phyloP scores from a whole-genome alignment of 2,797 vertebrate species.

The Argentina silus region DNA sequence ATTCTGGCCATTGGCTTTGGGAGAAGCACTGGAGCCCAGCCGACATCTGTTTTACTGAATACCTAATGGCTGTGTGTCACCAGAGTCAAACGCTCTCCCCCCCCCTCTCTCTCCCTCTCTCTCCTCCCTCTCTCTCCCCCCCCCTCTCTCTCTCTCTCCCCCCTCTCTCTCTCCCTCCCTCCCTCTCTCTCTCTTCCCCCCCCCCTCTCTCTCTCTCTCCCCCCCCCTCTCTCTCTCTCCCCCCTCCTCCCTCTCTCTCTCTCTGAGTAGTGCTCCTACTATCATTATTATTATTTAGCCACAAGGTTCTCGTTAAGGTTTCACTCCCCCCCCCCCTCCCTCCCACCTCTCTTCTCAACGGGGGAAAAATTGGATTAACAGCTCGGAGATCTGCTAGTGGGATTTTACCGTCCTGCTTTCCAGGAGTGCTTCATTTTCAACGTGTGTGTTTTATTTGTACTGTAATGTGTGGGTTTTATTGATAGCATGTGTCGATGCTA shows the following conservation, averaged over 20 bases:
- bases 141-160: not conserved
- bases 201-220: not conserved
- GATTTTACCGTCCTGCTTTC: not conserved
- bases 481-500: not conserved
- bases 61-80: conserved; percentile 71
- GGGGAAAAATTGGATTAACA: conserved; percentile 64
- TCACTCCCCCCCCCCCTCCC: conserved; percentile 39
- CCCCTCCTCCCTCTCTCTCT: conserved; percentile 33
- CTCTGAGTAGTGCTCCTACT: conserved; percentile 42
- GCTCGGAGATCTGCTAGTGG: conserved; percentile 28
- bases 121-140: conserved; percentile 6
- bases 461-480: not conserved
- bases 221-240: not conserved
- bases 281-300: conserved; percentile 69
- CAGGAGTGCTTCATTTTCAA: conserved; percentile 25
- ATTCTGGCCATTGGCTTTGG: conserved; percentile 54
- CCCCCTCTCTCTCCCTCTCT: conserved; percentile 33
- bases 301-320: conserved; percentile 68
- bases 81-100: conserved; percentile 63
- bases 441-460: conserved; percentile 29
- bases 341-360: conserved; percentile 30
- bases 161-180: not conserved
- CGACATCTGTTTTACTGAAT: conserved; percentile 79
- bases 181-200: conserved; percentile 2
- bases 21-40: conserved; percentile 50